phyloP scores from a whole-genome alignment of 2,113 vertebrate genomes.

The Sigmodon hispidus region DNA sequence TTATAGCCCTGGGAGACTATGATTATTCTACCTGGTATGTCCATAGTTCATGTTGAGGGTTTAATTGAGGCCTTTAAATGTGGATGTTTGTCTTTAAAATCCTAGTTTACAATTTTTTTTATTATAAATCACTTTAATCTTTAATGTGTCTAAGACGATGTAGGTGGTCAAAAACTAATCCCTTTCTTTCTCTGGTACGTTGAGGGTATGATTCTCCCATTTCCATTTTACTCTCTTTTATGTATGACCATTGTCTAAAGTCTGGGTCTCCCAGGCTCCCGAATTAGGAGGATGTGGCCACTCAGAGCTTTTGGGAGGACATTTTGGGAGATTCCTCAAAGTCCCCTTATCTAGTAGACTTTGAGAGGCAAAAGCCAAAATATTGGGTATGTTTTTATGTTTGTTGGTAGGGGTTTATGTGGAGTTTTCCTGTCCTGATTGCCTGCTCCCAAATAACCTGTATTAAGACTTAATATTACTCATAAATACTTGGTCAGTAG shows the following conservation, averaged over 20 bases:
- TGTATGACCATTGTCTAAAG: background rate
- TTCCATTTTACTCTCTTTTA: background rate
- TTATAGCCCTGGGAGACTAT: background rate
- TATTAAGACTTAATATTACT: too few species aligned
- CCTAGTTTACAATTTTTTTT: background rate
- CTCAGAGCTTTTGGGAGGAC: background rate
- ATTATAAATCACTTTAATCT: background rate
- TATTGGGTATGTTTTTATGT: background rate
- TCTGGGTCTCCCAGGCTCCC: background rate
- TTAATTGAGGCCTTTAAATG: background rate
- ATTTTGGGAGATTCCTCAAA: background rate
- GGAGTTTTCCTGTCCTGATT: too few species aligned
- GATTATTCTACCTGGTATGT: background rate
- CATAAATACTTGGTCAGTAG: too few species aligned
- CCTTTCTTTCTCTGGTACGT: background rate
- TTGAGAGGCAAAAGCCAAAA: background rate
- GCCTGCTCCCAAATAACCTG: too few species aligned
- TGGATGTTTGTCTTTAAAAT: background rate
- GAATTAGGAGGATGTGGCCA: background rate
- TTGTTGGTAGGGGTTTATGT: background rate
- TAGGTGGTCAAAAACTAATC: background rate
- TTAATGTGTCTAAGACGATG: background rate
- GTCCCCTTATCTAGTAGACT: background rate
- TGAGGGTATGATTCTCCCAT: background rate
- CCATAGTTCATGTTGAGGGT: background rate